Percentiles rank a stretch among this genome's conserved stretches.
Conservation (phyloP, 2,888 invertebrate genomes). For the Lasioglossum lativentre region DNA sequence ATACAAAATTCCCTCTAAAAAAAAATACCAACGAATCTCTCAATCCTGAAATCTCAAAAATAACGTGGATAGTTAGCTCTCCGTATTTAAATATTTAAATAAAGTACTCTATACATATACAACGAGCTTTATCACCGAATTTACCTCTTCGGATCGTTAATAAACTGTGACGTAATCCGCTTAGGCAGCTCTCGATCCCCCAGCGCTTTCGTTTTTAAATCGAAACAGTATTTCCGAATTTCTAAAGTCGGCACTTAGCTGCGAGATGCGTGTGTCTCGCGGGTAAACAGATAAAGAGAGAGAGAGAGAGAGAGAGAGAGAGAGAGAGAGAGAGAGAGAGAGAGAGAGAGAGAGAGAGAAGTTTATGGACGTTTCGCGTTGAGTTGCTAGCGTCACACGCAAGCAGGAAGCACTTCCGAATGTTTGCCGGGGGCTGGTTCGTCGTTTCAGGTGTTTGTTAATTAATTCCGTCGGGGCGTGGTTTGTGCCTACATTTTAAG, state of each 20-base stretch:
- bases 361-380: constrained; percentile 10
- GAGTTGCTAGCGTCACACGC: constrained; percentile 33
- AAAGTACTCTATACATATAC: neutral
- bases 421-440: constrained; percentile 65
- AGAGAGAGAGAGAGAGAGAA: neutral
- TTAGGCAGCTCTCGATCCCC: constrained; percentile 2
- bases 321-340: neutral
- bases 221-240: neutral
- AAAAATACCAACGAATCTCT: neutral
- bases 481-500: constrained; percentile 38
- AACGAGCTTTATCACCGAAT: neutral
- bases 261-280: neutral
- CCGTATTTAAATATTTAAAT: neutral
- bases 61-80: neutral
- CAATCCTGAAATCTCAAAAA: neutral
- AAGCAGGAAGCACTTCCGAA: constrained; percentile 56
- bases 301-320: neutral
- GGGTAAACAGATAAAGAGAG: neutral
- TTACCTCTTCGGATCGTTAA: neutral
- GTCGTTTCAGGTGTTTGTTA: constrained; percentile 69
- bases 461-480: constrained; percentile 66
- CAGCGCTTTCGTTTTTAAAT: neutral
- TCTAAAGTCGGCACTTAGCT: neutral
- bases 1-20: neutral
- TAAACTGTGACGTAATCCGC: neutral